phyloP scores from a whole-genome alignment of 2,797 vertebrate genomes.

The Phylloscopus collybita region DNA sequence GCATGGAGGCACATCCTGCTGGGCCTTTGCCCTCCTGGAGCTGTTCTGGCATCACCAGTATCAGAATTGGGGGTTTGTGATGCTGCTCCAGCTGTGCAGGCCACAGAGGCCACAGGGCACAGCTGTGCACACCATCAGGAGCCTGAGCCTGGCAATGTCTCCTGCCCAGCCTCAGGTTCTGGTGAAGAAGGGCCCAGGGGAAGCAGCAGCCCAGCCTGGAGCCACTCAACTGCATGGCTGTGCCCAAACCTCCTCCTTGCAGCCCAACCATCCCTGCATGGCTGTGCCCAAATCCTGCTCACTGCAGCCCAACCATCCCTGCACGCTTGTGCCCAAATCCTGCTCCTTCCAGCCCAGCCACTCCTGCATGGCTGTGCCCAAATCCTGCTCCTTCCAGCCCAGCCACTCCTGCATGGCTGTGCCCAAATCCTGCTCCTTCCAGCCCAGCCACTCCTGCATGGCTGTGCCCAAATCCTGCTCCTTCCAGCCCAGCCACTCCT shows the following conservation, averaged over 20 bases:
- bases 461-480: background rate
- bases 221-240: background rate
- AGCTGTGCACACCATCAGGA: background rate
- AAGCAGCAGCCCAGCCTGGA: background rate
- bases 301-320: background rate
- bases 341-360: background rate
- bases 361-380: background rate
- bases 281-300: background rate
- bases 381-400: background rate
- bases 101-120: background rate
- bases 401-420: background rate
- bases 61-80: accelerated
- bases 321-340: background rate
- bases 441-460: too few species aligned
- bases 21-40: background rate
- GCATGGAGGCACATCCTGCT: background rate
- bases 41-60: accelerated
- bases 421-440: too few species aligned
- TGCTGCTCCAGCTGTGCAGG: background rate
- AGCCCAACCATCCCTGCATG: accelerated
- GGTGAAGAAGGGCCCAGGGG: accelerated
- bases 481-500: accelerated
- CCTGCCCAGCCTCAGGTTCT: background rate
- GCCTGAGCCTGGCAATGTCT: background rate
- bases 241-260: background rate